Conservation (phyloP, 2,888 invertebrate species). For the Caenorhabditis plicata region DNA sequence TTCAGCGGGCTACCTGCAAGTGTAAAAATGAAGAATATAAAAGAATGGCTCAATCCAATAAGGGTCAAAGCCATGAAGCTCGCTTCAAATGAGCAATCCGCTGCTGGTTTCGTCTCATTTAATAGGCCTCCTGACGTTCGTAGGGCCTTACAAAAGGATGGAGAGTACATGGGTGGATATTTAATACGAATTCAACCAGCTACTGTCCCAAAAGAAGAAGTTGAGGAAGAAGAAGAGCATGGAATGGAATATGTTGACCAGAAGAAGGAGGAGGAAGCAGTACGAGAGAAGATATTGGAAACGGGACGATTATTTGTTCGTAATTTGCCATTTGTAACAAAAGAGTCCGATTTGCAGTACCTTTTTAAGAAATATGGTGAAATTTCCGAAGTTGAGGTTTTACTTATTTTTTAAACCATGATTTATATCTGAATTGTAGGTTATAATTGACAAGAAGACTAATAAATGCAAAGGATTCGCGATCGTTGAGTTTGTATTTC, state of each 20-base stretch:
- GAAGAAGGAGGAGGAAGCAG: constrained; percentile 27
- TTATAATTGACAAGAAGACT: constrained; percentile 82
- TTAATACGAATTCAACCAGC: constrained; percentile 40
- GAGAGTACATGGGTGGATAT: constrained; percentile 58
- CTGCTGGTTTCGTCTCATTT: constrained; percentile 54
- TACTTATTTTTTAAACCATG: not conserved
- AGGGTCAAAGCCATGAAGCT: constrained; percentile 53
- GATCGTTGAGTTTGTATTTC: constrained; percentile 86
- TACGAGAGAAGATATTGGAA: constrained; percentile 61
- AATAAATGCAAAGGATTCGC: constrained; percentile 89
- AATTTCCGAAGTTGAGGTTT: constrained; percentile 73
- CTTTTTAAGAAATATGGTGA: constrained; percentile 73
- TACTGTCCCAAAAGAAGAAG: constrained; percentile 10
- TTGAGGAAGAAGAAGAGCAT: constrained; percentile 7
- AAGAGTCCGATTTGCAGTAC: constrained; percentile 81
- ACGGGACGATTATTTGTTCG: constrained; percentile 89
- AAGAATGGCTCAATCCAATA: constrained; percentile 63
- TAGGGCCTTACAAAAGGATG: constrained; percentile 47
- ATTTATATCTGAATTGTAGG: constrained; percentile 67
- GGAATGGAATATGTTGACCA: constrained; percentile 9
- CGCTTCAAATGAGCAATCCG: constrained; percentile 29
- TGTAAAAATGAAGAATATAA: constrained; percentile 55
- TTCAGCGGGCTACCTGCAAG: constrained; percentile 54
- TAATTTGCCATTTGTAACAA: constrained; percentile 83
- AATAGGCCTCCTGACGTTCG: constrained; percentile 53